A percentile compares a stretch with the other conserved stretches of the same genome.
These are phyloP conservation scores for Manis pentadactyla DNA, from an alignment of 2,797 vertebrate species.

Conservation along the genomic window DNA sequence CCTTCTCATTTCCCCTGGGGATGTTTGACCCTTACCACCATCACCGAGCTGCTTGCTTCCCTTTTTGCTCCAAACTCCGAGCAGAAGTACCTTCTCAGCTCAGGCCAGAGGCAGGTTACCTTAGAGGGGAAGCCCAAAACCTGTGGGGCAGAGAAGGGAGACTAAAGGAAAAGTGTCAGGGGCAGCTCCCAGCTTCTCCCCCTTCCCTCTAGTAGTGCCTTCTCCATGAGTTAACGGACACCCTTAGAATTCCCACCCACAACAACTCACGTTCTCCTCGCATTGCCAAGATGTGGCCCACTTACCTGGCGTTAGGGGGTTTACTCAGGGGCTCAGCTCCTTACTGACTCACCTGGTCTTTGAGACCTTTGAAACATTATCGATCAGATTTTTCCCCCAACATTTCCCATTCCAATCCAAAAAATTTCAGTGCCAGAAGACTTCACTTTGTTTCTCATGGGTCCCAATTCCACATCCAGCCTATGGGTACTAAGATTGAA, in stretches of 20 bases:
- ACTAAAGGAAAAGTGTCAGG: not conserved
- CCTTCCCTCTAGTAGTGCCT: not conserved
- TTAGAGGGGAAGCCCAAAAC: not conserved
- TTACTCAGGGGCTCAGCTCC: not conserved
- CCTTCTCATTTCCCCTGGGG: not conserved
- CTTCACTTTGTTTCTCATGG: not conserved
- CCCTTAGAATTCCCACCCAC: not conserved
- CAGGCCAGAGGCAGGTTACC: not conserved
- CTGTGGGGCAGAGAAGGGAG: not conserved
- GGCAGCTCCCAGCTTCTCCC: not conserved
- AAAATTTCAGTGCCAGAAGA: not conserved
- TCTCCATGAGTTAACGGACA: not conserved
- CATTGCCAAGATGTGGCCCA: not conserved
- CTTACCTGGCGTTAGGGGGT: not conserved
- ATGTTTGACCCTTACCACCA: not conserved
- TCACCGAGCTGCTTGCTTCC: not conserved
- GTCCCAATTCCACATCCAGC: not conserved
- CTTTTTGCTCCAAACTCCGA: not conserved
- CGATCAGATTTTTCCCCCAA: not conserved
- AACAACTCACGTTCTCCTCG: not conserved
- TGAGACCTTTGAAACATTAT: conserved; percentile 12
- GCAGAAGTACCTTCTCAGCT: not conserved
- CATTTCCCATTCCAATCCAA: not conserved
- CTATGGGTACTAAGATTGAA: not conserved
- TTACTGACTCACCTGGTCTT: not conserved